Base-by-base conservation (phyloP, 2,888 invertebrate genomes). In the Eristalinus aeneus region DNA sequence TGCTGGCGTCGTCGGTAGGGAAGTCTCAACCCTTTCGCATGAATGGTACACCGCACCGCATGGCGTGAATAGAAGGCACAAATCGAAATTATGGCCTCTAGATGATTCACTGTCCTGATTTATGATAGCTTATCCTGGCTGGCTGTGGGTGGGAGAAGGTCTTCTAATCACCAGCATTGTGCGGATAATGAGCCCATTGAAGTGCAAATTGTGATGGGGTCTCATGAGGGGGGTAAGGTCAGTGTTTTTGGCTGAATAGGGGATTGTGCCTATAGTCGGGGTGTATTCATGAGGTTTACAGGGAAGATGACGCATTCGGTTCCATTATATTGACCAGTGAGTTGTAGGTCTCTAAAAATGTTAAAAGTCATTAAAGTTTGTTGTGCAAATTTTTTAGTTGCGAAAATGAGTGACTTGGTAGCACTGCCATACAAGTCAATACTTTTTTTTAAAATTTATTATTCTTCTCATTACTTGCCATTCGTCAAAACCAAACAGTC, bases 11-110 rank as follows among this genome's bases (percentile, higher is more conserved):
- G 46, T 0, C 5, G 64, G 16, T 34, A 20, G 20, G 58, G 53
- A 60, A 58, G 75, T 58, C 32, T 72, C 60, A 84, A 81, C 86
- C 87, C 73, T 81, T 87, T 69, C 10, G 27, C 72, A 72, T 72
- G 22, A 23, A 78, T 65, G 71, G 80, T 63, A 56, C 65, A 34
- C 58, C 58, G 39, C 67, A 76, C 67, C 76, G 82, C 82, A 83
- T 88, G 67, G 56, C 69, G 16, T 82, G 53, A 54, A 72, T 72
- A 69, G 65, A 3, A 27, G 60, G 61, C 77, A 80, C 71, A 88
- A 88, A 88, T 83, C 76, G 73, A 81, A 88, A 88, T 83, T 76
- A 74, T 88, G 22, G 61, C 71, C 53, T 76, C 23, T 39, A 79
- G 79, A 74, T 75, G 71, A 75, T 67, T 84, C 71, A 75, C 56